Percentiles rank a stretch among this genome's conserved stretches.
Conservation (phyloP, 2,888 invertebrate genomes). For the Pseudococcus jackbeardsleyi region DNA sequence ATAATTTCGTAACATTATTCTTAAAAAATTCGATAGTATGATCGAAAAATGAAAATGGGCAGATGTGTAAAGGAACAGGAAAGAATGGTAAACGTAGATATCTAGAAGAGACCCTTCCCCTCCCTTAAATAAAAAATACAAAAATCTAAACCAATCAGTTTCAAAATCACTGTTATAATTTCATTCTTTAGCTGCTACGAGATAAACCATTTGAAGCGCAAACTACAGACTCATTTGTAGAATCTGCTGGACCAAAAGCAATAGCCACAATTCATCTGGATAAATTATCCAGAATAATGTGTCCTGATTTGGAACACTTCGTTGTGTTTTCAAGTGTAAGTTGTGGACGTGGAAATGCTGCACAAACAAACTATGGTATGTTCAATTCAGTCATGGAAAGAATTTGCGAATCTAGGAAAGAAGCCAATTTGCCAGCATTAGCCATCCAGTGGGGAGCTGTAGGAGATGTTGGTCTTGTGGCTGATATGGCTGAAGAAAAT, state of each 20-base stretch:
- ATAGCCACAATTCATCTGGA: slow-evolving; percentile 85
- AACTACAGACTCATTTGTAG: slow-evolving; percentile 77
- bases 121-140: no score
- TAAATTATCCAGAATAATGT: slow-evolving; percentile 74
- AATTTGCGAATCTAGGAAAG: slow-evolving; percentile 89
- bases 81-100: no score
- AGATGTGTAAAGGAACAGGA: no score
- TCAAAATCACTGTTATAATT: slow-evolving; percentile 28
- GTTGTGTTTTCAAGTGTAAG: slow-evolving; percentile 94
- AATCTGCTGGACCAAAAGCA: slow-evolving; percentile 83
- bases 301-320: slow-evolving; percentile 77
- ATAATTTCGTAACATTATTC: no score
- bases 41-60: no score
- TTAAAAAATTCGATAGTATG: no score
- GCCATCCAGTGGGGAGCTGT: slow-evolving; percentile 95
- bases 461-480: slow-evolving; percentile 83
- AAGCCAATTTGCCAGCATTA: slow-evolving; percentile 80
- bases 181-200: slow-evolving; percentile 73
- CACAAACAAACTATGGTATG: slow-evolving; percentile 90
- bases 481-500: slow-evolving; percentile 73
- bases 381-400: slow-evolving; percentile 82
- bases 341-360: slow-evolving; percentile 93
- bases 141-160: no score
- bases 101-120: no score
- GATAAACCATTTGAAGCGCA: slow-evolving; percentile 86